These are phyloP conservation scores for Melanotus villosus DNA, from an alignment of 2,888 invertebrate species.

Conservation along the genomic window DNA sequence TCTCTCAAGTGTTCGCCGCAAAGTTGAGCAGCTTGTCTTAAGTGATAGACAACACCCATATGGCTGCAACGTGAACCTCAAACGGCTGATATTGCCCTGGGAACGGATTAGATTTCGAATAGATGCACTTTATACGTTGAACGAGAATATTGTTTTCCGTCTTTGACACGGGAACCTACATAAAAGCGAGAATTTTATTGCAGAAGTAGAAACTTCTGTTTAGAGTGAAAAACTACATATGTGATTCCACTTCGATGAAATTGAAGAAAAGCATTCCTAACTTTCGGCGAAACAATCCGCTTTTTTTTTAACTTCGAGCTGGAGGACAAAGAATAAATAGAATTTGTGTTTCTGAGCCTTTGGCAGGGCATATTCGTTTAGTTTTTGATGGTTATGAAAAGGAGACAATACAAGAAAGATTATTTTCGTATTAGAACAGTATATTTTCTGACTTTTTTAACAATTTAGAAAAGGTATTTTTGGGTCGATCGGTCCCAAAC, in stretches of 20 bases:
- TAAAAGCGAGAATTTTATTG: conserved; percentile 40
- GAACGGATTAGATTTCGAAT: conserved; percentile 43
- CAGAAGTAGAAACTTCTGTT: conserved; percentile 28
- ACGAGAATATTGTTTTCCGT: conserved; percentile 41
- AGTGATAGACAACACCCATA: conserved; percentile 34
- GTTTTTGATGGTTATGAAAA: no score
- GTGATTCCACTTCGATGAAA: not conserved
- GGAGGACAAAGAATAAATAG: no score
- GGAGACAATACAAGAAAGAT: no score
- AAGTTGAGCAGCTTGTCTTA: conserved; percentile 27
- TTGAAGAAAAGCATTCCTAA: not conserved
- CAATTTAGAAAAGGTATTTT: no score
- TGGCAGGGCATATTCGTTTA: no score
- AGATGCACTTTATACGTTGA: conserved; percentile 42
- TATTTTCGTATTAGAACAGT: no score
- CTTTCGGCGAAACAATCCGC: not conserved
- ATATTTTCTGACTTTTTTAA: no score
- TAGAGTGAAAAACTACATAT: not conserved
- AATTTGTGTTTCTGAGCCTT: no score
- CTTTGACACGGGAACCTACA: conserved; percentile 44
- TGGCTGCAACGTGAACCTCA: conserved; percentile 42
- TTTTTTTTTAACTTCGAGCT: not conserved
- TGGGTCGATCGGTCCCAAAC: no score
- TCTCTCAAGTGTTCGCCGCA: conserved; percentile 7
- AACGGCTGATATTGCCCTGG: conserved; percentile 40